phyloP scores from a whole-genome alignment of 2,113 vertebrate genomes.

The Reinhardtius hippoglossoides region DNA sequence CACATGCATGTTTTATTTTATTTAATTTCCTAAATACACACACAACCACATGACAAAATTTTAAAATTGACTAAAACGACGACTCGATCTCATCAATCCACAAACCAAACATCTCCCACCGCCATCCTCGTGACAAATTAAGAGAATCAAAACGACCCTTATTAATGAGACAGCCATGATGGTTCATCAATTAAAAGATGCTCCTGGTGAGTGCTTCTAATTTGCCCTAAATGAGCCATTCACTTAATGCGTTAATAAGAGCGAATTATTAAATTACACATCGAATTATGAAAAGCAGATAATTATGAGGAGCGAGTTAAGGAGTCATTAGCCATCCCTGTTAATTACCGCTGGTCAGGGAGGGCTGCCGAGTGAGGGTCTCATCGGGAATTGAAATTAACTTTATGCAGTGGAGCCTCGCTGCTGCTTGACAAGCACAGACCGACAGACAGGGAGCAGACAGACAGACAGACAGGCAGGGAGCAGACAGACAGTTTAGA shows the following conservation, averaged over 20 bases:
- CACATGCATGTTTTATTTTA: background rate
- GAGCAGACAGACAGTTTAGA: slow-evolving; percentile 12
- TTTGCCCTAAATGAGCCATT: slow-evolving; percentile 89
- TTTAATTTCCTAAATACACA: too few species aligned
- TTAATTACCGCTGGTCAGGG: slow-evolving; percentile 99
- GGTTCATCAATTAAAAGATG: slow-evolving; percentile 84
- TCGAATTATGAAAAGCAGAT: slow-evolving; percentile 99
- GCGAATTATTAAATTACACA: slow-evolving; percentile 99
- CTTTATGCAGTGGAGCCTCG: slow-evolving; percentile 87
- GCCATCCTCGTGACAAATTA: slow-evolving; percentile 69
- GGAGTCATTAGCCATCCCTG: slow-evolving; percentile 99
- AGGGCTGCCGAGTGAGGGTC: slow-evolving; percentile 88
- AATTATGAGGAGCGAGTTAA: slow-evolving; percentile 98
- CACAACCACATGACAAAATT: background rate
- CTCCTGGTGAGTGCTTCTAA: slow-evolving; percentile 80
- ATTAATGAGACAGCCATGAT: slow-evolving; percentile 78
- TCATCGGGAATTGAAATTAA: slow-evolving; percentile 97
- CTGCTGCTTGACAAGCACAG: slow-evolving; percentile 83
- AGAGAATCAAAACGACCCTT: slow-evolving; percentile 73
- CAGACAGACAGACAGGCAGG: slow-evolving; percentile 25
- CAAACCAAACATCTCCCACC: slow-evolving; percentile 45
- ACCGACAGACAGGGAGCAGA: slow-evolving; percentile 27
- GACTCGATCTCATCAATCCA: slow-evolving; percentile 30
- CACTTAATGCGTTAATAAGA: slow-evolving; percentile 95
- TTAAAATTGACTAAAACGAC: slow-evolving; percentile 11